These are phyloP conservation scores for Oreohelix idahoensis DNA, from an alignment of 1,140 invertebrate genomes.

Conservation along the genomic window DNA sequence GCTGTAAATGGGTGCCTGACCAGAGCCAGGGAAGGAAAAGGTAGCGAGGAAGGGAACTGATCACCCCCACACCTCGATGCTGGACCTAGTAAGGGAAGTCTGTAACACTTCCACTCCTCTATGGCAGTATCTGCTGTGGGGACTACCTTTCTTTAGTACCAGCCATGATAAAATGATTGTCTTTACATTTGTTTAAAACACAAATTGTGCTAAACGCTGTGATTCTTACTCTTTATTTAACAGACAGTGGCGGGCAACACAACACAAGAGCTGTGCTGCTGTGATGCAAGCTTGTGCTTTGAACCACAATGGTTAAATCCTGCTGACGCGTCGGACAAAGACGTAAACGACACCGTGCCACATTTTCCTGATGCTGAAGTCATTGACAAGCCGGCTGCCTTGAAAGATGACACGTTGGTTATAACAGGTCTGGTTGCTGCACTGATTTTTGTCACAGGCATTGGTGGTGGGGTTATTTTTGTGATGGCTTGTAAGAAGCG, in stretches of 20 bases:
- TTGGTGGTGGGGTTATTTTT: background rate
- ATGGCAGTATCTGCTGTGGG: no score
- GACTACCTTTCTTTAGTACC: no score
- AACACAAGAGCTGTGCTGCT: slow-evolving; percentile 23
- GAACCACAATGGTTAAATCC: background rate
- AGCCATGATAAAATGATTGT: no score
- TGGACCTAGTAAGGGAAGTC: no score
- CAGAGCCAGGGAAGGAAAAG: no score
- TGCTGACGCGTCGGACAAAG: background rate
- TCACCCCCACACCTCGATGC: no score
- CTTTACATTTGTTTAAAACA: no score
- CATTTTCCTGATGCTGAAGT: background rate
- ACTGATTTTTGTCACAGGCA: background rate
- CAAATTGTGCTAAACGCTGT: no score
- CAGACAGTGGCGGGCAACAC: slow-evolving; percentile 2
- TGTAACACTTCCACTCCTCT: no score
- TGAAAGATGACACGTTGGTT: background rate
- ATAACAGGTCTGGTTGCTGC: background rate
- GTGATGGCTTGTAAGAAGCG: slow-evolving; percentile 8
- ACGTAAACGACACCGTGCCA: background rate
- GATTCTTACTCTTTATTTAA: no score
- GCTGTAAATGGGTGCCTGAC: no score
- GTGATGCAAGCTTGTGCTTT: slow-evolving; percentile 14
- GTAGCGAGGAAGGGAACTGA: no score
- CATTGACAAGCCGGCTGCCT: background rate